Percentiles rank a stretch among this genome's conserved stretches.
phyloP scores from a whole-genome alignment of 2,113 vertebrate genomes.

The Mesocricetus auratus region DNA sequence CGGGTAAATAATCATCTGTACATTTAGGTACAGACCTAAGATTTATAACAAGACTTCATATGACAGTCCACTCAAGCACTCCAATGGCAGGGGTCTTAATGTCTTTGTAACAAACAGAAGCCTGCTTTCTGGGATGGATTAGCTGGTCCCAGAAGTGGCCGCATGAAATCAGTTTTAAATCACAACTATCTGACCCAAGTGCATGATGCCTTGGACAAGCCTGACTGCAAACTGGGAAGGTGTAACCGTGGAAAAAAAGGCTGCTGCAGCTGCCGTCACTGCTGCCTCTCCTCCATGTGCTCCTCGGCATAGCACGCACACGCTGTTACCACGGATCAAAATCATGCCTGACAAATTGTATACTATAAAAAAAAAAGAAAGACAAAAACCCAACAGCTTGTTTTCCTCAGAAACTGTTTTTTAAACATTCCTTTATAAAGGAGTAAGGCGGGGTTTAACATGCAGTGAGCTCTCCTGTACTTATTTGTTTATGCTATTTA shows the following conservation, averaged over 20 bases:
- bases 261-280: background rate
- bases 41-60: background rate
- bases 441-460: slow-evolving; percentile 25
- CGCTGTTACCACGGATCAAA: background rate
- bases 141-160: background rate
- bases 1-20: background rate
- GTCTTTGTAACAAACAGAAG: slow-evolving; percentile 2
- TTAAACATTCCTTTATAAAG: slow-evolving; percentile 37
- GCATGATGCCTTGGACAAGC: no score
- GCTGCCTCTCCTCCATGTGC: background rate
- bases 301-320: background rate
- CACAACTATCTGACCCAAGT: background rate
- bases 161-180: background rate
- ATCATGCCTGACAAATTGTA: background rate
- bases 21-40: background rate
- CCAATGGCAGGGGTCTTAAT: background rate
- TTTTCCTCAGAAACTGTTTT: slow-evolving; percentile 20
- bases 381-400: slow-evolving; percentile 4
- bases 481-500: slow-evolving; percentile 65
- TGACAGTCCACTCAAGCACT: background rate
- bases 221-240: background rate
- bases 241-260: background rate
- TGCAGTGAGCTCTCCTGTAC: background rate
- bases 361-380: background rate
- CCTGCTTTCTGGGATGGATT: background rate